Evolutionary conservation across 1,140 invertebrate species (phyloP).

Genomic region (Melipona quadrifasciata): DNA sequence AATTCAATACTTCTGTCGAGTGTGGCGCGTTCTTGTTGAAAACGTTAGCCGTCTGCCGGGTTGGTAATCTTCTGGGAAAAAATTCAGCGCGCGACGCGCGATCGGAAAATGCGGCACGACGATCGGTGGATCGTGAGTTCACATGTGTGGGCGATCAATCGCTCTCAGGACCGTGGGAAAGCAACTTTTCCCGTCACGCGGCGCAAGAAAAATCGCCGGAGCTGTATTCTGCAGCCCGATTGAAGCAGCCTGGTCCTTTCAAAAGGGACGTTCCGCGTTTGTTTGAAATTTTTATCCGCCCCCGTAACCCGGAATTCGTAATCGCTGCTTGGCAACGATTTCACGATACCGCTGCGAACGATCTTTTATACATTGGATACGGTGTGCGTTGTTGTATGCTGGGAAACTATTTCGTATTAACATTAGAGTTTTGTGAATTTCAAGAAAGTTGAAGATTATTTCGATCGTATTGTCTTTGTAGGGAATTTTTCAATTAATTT

Average conservation of each 20-base stretch:
- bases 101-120: slow-evolving; percentile 28
- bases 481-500: too few relatives aligned
- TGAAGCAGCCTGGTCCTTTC: slow-evolving; percentile 11
- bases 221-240: not conserved
- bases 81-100: slow-evolving; percentile 26
- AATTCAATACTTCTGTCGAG: slow-evolving; percentile 3
- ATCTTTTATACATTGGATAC: not conserved
- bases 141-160: slow-evolving; percentile 20
- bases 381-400: too few relatives aligned
- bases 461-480: too few relatives aligned
- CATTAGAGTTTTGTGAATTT: too few relatives aligned
- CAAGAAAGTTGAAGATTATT: too few relatives aligned
- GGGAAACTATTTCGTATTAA: too few relatives aligned
- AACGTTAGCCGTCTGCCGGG: slow-evolving; percentile 27
- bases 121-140: slow-evolving; percentile 19
- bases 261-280: not conserved
- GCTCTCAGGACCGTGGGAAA: slow-evolving; percentile 47
- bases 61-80: slow-evolving; percentile 42
- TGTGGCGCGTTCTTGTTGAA: slow-evolving; percentile 25
- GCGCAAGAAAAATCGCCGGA: slow-evolving; percentile 30
- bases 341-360: not conserved
- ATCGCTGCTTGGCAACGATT: not conserved
- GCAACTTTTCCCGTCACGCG: slow-evolving; percentile 23
- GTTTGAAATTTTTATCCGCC: slow-evolving; percentile 4
- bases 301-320: not conserved